phyloP scores from a whole-genome alignment of 64 coral and sea anemone species.

The Astreopora myriophthalma region DNA sequence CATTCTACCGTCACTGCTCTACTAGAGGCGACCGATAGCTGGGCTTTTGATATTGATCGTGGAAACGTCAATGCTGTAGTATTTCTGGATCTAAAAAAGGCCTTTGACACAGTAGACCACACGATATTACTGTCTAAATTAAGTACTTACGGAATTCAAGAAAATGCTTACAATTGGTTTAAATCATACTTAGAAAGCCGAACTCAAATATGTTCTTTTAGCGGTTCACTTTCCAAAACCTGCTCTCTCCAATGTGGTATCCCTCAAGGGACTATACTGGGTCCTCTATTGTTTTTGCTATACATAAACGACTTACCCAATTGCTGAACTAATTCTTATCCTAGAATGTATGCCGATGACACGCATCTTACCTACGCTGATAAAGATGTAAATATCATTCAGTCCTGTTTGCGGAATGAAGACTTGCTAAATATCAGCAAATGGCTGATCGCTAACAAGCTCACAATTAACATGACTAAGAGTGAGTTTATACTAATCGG shows the following conservation, averaged over 20 bases:
- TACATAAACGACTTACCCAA: slow-evolving; percentile 35
- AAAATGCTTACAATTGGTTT: too few relatives aligned
- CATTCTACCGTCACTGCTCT: too few relatives aligned
- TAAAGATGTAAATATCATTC: background rate
- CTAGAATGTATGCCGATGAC: slow-evolving; percentile 49
- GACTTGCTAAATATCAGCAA: slow-evolving; percentile 10
- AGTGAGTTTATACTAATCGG: slow-evolving; percentile 42
- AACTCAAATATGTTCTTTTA: too few relatives aligned
- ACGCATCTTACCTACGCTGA: slow-evolving; percentile 24
- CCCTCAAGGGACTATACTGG: background rate
- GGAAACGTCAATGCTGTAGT: too few relatives aligned
- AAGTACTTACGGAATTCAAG: too few relatives aligned
- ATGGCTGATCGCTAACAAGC: background rate
- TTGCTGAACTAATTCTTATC: slow-evolving; percentile 30
- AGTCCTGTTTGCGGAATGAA: background rate
- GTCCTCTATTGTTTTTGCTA: slow-evolving; percentile 42
- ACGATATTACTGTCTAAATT: too few relatives aligned
- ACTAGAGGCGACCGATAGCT: too few relatives aligned
- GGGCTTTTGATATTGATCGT: too few relatives aligned
- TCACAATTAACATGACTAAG: background rate
- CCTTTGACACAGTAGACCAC: too few relatives aligned
- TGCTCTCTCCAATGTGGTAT: background rate
- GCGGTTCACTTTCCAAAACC: too few relatives aligned
- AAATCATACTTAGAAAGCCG: too few relatives aligned
- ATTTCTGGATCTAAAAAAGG: too few relatives aligned